Evolutionary conservation across 2,797 vertebrate species (phyloP), one percentile per base, ranked within the genome.

Genomic region (Coregonus ussuriensis): DNA sequence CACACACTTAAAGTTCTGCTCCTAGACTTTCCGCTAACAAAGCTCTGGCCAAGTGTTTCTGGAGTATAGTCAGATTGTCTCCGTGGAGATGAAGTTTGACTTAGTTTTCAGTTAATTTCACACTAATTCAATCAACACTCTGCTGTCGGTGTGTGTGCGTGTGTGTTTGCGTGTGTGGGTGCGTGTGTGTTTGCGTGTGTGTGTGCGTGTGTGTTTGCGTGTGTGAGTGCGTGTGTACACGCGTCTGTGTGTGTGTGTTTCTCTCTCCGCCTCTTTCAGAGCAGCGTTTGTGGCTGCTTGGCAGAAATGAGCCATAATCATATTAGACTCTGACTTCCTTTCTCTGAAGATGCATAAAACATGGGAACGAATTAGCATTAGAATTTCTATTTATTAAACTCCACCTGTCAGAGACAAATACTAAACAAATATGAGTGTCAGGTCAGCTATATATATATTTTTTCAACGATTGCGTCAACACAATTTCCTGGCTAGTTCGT

Each of bases 231-330:
- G 35, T 35, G 4, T 35, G 35, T 35, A 4, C 3, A 4, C 4
- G 33, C 33, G 35, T 35, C 3, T 35, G 41, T 47, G 41, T 47
- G 7, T 2, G 41, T 47, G 7, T 47, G 41, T 47, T 9, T 47
- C 7, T 47, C 65, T 31, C 70, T 47, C 41, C 35, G 4, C 35
- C 5, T 59, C 14, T 81, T 83, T 68, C 66, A 59, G 75, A 84
- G 73, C 79, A 53, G 79, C 81, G 79, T 76, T 75, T 85, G 72
- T 77, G 41, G 41, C 41, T 82, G 75, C 88, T 86, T 88, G 85
- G 84, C 84, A 88, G 81, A 90, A 88, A 86, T 89, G 56, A 81
- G 71, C 71, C 65, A 71, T 90, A 89, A 89, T 89, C 84, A 81
- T 79, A 82, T 91, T 87, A 88, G 78, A 75, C 70, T 35, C 78